Evolutionary conservation across 2,113 vertebrate genomes (phyloP), one percentile per base, ranked within the genome.

Genomic region (Microtus ochrogaster): DNA sequence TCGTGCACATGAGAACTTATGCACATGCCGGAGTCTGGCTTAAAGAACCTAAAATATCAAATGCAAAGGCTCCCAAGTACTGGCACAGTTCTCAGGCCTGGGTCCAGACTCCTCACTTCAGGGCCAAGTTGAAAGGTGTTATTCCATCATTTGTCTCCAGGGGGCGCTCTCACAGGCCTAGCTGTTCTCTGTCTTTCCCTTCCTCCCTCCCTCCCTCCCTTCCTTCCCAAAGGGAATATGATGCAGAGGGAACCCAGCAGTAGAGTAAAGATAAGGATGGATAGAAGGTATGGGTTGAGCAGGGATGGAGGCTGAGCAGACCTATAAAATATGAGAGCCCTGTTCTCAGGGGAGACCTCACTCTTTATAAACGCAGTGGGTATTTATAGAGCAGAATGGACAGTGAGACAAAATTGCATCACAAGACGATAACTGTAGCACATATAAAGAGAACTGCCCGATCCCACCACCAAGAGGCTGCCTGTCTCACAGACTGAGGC

Each of bases 1-100:
- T 55, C 30, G 8, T 9, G 24, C 91, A 94, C 13, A 1, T 63
- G 88, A 77, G 61, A 28, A 85, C 44, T 61, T 30, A 21, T 41
- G 39, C 89, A 72, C 83, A 68, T 24, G 52, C 68, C 33, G 90
- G 22, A 79, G 78, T 92, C 63, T 88, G 89, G 84, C n/a, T 92
- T 88, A 91, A 41, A 96, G 92, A 89, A 81, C 78, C 87, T 83
- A 87, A 96, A 94, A 96, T 95, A 89, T 89, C 94, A 94, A 92
- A 92, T 49, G 91, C 87, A 81, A 19, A 93, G 85, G 81, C 78
- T 92, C 72, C 88, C 41, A 86, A 77, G 49, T 12, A 10, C 68
- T 89, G 79, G 94, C 90, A 94, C n/a, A 47, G 49, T 90, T 47
- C 72, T 14, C 76, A 85, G 77, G 74, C 39, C 66, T 66, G 44